Evolutionary conservation across 2,888 invertebrate species (phyloP).

Genomic region (Muschampia staudingeri): DNA sequence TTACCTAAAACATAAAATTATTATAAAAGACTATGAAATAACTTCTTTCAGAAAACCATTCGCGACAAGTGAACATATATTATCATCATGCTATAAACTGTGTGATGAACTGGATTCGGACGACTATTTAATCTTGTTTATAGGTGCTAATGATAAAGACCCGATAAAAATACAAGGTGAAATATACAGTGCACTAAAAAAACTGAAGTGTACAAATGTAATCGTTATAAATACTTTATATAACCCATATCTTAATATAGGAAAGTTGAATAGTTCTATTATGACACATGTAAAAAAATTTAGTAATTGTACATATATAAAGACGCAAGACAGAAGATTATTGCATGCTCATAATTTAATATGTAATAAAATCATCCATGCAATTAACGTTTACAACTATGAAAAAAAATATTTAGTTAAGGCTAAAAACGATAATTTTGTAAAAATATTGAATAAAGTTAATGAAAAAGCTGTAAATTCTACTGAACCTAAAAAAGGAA

Average conservation of each 20-base stretch:
- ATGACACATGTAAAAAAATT: neutral
- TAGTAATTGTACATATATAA: neutral
- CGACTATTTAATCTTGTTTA: neutral
- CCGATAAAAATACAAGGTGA: neutral
- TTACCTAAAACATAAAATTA: neutral
- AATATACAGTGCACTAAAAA: neutral
- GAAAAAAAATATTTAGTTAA: neutral
- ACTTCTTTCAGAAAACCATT: conserved; percentile 5
- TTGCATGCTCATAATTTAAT: neutral
- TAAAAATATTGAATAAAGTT: neutral
- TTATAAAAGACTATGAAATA: neutral
- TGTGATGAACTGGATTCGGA: neutral
- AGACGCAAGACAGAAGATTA: neutral
- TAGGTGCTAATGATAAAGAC: neutral
- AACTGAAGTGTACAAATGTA: neutral
- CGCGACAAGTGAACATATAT: neutral
- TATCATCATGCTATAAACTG: neutral
- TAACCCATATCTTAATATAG: neutral
- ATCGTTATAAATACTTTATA: neutral
- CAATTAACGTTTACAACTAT: neutral
- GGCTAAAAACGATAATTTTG: neutral
- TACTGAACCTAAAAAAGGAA: neutral
- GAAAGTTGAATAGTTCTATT: neutral
- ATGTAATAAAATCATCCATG: neutral
- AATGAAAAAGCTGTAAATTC: neutral